phyloP scores from a whole-genome alignment of 2,113 vertebrate species.

The Colistium nudipinnis region DNA sequence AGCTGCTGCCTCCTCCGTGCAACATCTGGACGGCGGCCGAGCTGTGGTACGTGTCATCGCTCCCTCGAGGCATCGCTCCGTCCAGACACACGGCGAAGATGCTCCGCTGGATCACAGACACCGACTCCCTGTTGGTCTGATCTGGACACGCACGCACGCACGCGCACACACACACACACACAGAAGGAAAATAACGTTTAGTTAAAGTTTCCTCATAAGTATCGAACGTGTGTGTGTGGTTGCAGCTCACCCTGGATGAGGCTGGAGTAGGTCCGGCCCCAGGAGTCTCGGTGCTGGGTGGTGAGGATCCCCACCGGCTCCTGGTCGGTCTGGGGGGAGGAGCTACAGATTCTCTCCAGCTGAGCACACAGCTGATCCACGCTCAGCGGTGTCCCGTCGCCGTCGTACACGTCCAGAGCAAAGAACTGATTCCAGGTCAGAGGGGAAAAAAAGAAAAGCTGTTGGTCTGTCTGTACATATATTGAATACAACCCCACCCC shows the following conservation, averaged over 20 bases:
- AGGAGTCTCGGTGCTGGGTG: constrained; percentile 90
- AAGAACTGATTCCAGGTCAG: constrained; percentile 88
- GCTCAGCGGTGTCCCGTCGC: constrained; percentile 86
- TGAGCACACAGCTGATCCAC: constrained; percentile 89
- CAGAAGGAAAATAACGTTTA: no score
- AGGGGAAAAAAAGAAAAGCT: not conserved
- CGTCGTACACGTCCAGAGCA: constrained; percentile 90
- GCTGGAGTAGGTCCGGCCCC: constrained; percentile 91
- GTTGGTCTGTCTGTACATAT: no score
- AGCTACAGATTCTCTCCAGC: constrained; percentile 92
- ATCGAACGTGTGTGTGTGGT: not conserved
- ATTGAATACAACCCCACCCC: no score
- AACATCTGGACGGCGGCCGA: constrained; percentile 91
- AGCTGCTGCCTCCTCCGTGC: constrained; percentile 89
- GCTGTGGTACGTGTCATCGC: constrained; percentile 83
- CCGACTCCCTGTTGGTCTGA: constrained; percentile 90
- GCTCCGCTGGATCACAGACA: constrained; percentile 90
- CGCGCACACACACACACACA: not conserved
- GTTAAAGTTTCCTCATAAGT: no score
- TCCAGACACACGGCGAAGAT: constrained; percentile 94
- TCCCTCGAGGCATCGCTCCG: constrained; percentile 81
- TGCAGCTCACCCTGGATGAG: constrained; percentile 87
- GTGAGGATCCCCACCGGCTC: constrained; percentile 95
- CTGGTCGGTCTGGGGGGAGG: constrained; percentile 83
- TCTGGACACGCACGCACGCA: constrained; percentile 73